A percentile compares a stretch with the other conserved stretches of the same genome.
Evolutionary conservation across 35 echinoderm and acorn worm species (phyloP).

Genomic region (Apostichopus japonicus): DNA sequence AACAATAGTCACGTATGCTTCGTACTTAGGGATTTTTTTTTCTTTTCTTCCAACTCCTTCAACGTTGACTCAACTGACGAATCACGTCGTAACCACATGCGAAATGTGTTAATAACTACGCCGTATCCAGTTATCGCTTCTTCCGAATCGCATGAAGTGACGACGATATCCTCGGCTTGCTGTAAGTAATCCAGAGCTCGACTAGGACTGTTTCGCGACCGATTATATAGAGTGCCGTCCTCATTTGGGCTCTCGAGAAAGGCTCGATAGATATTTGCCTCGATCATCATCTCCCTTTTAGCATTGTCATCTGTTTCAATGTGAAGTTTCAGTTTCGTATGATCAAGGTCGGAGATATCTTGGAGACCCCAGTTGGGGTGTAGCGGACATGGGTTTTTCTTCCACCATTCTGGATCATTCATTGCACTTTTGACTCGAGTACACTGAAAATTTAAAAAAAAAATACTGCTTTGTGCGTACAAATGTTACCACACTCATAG

Average conservation of each 20-base stretch:
- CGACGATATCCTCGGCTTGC: neutral
- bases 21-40: neutral
- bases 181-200: neutral
- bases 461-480: too few species aligned
- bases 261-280: constrained; percentile 13
- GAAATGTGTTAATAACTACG: neutral
- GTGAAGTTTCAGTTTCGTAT: neutral
- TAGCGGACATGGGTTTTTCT: neutral
- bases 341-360: constrained; percentile 17
- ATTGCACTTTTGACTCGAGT: neutral
- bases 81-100: neutral
- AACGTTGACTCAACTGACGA: neutral
- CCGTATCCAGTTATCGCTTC: constrained; percentile 30
- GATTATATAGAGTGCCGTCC: neutral
- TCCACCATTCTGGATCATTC: neutral
- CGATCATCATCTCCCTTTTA: neutral
- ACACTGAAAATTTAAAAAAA: too few species aligned
- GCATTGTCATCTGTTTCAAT: neutral
- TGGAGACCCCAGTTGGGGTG: constrained; percentile 8
- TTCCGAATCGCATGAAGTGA: too few species aligned
- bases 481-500: too few species aligned
- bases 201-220: neutral
- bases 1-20: neutral
- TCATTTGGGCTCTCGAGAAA: neutral
- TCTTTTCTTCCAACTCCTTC: neutral